Evolutionary conservation across 2,113 vertebrate species (phyloP).

Genomic region (Merops nubicus): DNA sequence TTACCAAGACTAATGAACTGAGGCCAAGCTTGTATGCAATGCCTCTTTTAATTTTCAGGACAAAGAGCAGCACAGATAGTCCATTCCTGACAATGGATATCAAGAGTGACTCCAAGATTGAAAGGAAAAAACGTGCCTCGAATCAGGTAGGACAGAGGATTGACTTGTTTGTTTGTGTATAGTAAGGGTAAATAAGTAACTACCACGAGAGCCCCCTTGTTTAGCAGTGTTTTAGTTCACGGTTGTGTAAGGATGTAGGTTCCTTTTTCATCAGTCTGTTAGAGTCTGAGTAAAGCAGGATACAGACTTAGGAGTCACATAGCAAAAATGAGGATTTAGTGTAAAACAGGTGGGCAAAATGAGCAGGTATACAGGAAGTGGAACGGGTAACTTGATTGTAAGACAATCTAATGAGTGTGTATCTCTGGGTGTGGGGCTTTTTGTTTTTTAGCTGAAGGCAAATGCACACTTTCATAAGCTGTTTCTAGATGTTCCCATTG

Average conservation of each 20-base stretch:
- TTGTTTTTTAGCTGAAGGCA: constrained; percentile 85
- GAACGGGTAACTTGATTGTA: not conserved
- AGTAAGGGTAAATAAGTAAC: not conserved
- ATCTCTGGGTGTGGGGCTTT: not conserved
- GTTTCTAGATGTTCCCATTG: constrained; percentile 90
- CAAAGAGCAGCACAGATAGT: constrained; percentile 82
- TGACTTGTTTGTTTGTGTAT: not conserved
- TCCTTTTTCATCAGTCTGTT: not conserved
- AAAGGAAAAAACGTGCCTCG: constrained; percentile 87
- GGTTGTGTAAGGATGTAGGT: not conserved
- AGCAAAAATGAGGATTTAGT: not conserved
- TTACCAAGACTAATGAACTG: not conserved
- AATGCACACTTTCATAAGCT: constrained; percentile 95
- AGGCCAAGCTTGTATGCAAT: not conserved
- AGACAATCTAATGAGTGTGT: not conserved
- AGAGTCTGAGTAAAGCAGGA: not conserved
- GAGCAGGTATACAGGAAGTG: not conserved
- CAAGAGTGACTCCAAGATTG: constrained; percentile 81
- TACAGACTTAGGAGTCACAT: not conserved
- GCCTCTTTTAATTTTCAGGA: constrained; percentile 74
- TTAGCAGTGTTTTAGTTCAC: not conserved
- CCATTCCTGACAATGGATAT: constrained; percentile 45
- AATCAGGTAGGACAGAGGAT: constrained; percentile 79
- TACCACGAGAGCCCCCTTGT: not conserved
- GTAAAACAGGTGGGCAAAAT: not conserved